Conservation (phyloP, 1,140 invertebrate genomes). For the Zaprionus inermis region DNA sequence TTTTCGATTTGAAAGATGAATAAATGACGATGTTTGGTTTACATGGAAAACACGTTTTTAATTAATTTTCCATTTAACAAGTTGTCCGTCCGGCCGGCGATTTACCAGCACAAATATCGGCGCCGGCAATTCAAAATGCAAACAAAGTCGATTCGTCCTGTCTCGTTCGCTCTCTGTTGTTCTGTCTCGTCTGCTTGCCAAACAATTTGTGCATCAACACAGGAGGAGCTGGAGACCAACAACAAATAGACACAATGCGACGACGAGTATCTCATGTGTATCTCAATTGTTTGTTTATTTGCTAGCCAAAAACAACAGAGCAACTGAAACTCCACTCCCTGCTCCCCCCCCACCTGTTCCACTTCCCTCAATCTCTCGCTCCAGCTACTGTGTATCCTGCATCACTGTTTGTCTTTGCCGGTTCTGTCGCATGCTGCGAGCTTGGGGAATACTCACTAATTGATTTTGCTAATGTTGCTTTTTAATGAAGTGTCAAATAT, state of each 20-base stretch:
- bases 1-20: not conserved
- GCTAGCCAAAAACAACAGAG: conserved; percentile 73
- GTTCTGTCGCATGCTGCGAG: conserved; percentile 45
- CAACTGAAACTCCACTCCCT: conserved; percentile 36
- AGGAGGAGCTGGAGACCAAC: conserved; percentile 39
- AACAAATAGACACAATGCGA: conserved; percentile 52
- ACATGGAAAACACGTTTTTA: conserved; percentile 55
- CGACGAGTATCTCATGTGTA: conserved; percentile 41
- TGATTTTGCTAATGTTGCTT: conserved; percentile 81
- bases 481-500: conserved; percentile 81
- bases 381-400: conserved; percentile 21
- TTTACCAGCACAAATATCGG: conserved; percentile 53
- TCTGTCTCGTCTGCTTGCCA: conserved; percentile 62
- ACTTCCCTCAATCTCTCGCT: not conserved
- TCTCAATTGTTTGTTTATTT: conserved; percentile 77
- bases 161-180: conserved; percentile 18
- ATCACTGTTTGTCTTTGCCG: conserved; percentile 40
- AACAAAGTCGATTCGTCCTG: conserved; percentile 58
- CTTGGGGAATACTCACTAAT: conserved; percentile 73
- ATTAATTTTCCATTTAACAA: conserved; percentile 60
- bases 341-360: not conserved
- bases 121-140: conserved; percentile 75
- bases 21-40: conserved; percentile 16
- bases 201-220: conserved; percentile 68
- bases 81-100: conserved; percentile 33